phyloP scores from a whole-genome alignment of 2,113 vertebrate species.

The Ameiurus melas region DNA sequence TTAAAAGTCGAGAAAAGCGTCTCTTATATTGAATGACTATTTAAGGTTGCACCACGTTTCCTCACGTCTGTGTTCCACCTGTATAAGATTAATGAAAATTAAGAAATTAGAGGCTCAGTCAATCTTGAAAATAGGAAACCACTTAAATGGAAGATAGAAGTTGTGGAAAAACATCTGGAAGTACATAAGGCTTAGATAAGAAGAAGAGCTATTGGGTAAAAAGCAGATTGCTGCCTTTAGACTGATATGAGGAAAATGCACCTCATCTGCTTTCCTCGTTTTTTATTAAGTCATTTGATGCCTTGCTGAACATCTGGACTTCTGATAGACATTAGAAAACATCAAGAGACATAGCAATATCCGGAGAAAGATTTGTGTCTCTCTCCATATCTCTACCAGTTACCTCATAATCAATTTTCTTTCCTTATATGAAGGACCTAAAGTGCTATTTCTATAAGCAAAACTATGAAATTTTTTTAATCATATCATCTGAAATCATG shows the following conservation, averaged over 20 bases:
- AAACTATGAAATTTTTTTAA: not conserved
- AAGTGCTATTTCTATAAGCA: not conserved
- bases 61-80: slow-evolving; percentile 38
- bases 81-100: slow-evolving; percentile 34
- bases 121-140: slow-evolving; percentile 20
- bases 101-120: slow-evolving; percentile 37
- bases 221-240: not conserved
- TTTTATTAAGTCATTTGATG: slow-evolving; percentile 28
- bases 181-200: slow-evolving; percentile 36
- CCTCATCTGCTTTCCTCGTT: slow-evolving; percentile 29
- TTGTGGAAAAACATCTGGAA: slow-evolving; percentile 38
- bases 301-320: slow-evolving; percentile 29
- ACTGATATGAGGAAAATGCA: slow-evolving; percentile 21
- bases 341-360: not conserved
- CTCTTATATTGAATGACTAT: slow-evolving; percentile 2
- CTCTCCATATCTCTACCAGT: not conserved
- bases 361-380: not conserved
- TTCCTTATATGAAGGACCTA: not conserved
- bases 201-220: slow-evolving; percentile 25
- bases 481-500: not conserved
- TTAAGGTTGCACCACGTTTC: not conserved
- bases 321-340: slow-evolving; percentile 20
- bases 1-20: slow-evolving; percentile 30
- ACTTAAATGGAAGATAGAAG: slow-evolving; percentile 16
- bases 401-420: not conserved